Evolutionary conservation across 2,888 invertebrate genomes (phyloP).

Genomic region (Idaea dimidiata): DNA sequence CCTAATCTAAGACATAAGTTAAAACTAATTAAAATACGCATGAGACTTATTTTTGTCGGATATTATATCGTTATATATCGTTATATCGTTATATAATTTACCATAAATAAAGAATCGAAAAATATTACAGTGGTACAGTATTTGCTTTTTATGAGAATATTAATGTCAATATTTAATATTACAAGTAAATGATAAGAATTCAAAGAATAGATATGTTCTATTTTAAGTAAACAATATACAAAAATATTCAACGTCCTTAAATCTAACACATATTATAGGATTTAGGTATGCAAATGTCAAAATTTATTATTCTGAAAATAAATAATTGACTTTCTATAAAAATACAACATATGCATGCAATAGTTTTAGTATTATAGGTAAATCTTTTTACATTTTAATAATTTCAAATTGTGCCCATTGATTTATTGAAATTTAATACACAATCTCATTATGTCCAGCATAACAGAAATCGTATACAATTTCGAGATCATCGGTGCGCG

Average conservation of each 20-base stretch:
- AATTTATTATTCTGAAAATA: constrained; percentile 40
- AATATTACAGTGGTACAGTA: background rate
- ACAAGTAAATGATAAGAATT: background rate
- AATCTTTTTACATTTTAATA: constrained; percentile 35
- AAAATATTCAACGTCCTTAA: constrained; percentile 3
- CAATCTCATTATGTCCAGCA: constrained; percentile 62
- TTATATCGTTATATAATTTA: background rate
- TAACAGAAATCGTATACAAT: constrained; percentile 50
- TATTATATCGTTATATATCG: too few relatives aligned
- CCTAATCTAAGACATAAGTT: background rate
- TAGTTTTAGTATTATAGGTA: constrained; percentile 16
- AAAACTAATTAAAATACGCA: background rate
- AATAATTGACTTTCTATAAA: constrained; percentile 35
- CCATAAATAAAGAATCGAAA: background rate
- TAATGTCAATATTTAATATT: background rate
- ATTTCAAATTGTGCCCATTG: constrained; percentile 27
- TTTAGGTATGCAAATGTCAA: constrained; percentile 10
- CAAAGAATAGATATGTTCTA: background rate
- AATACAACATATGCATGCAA: constrained; percentile 43
- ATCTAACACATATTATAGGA: constrained; percentile 9
- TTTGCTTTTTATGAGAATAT: background rate
- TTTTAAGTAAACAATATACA: constrained; percentile 4
- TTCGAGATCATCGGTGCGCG: constrained; percentile 6
- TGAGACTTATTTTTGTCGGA: background rate
- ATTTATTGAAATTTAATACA: constrained; percentile 25